Evolutionary conservation across 2,113 vertebrate genomes (phyloP), one percentile per base, ranked within the genome.

Genomic region (Phasianus colchicus): DNA sequence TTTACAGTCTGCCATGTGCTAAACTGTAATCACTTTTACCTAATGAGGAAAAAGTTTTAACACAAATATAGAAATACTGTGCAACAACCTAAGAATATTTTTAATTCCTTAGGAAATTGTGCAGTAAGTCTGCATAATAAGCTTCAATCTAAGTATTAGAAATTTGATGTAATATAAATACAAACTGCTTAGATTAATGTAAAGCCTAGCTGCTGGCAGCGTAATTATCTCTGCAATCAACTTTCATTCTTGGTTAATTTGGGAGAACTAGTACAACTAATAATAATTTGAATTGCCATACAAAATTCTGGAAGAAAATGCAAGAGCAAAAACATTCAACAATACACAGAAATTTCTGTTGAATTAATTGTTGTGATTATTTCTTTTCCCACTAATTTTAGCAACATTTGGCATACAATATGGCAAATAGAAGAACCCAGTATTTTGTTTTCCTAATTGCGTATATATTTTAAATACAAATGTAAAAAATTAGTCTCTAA

Each of bases 201-300:
- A 70, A 71, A 83, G 42, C 3, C 45, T 89, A 43, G 14, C 17
- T 85, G 40, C 48, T 89, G 40, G n/a, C 47, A 87, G 30, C 67
- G 19, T 34, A 88, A 89, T 95, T 92, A 83, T 47, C 11, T 95
- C 70, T 55, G 24, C 52, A 89, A 92, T 92, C 65, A 78, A 24
- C 22, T 85, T 55, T 55, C 40, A 61, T 60, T 92, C 69, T 91
- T 72, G 6, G 36, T 92, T 94, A 43, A 69, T 69, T 75, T 71
- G 47, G 66, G 67, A 88, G 34, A 77, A 89, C 43, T 40, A 78
- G 34, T 65, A 73, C 57, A 96, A 88, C 13, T 60, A 24, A 7
- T 72, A 83, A 67, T 64, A 47, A 86, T 57, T 86, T 74, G 42
- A 45, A 76, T 55, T 90, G 79, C 22, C 43, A 40, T 52, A 55